Evolutionary conservation across 30 jellyfish, hydroid and myxozoan genomes (phyloP).

Genomic region (Pseudorhiza aurosa): DNA sequence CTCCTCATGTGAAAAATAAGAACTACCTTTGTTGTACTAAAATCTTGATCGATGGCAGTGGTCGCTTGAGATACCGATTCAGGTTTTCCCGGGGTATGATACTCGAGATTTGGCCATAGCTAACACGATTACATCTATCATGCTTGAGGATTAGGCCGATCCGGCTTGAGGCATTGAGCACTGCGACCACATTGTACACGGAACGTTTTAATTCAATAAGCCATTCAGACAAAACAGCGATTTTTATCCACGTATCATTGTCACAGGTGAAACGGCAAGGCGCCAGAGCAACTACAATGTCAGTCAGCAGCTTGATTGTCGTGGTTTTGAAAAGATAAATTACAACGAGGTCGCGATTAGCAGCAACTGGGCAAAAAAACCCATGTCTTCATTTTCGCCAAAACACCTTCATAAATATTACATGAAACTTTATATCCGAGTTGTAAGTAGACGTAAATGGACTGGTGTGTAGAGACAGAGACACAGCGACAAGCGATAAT

Average conservation of each 20-base stretch:
- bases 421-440: background rate
- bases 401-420: background rate
- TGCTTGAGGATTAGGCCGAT: background rate
- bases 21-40: too few species aligned
- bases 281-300: slow-evolving; percentile 25
- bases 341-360: background rate
- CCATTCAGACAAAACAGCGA: slow-evolving; percentile 31
- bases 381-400: background rate
- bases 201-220: slow-evolving; percentile 20
- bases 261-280: background rate
- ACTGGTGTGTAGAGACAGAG: too few species aligned
- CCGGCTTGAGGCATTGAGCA: slow-evolving; percentile 15
- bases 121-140: slow-evolving; percentile 13
- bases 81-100: too few species aligned
- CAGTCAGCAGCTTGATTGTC: background rate
- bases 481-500: too few species aligned
- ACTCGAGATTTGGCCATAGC: too few species aligned
- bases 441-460: too few species aligned
- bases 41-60: too few species aligned
- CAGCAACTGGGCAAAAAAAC: background rate
- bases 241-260: slow-evolving; percentile 18
- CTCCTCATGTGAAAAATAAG: too few species aligned
- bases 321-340: background rate
- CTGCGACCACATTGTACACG: slow-evolving; percentile 29
- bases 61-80: too few species aligned